Conservation (phyloP, 2,113 vertebrate species). For the Motacilla alba region DNA sequence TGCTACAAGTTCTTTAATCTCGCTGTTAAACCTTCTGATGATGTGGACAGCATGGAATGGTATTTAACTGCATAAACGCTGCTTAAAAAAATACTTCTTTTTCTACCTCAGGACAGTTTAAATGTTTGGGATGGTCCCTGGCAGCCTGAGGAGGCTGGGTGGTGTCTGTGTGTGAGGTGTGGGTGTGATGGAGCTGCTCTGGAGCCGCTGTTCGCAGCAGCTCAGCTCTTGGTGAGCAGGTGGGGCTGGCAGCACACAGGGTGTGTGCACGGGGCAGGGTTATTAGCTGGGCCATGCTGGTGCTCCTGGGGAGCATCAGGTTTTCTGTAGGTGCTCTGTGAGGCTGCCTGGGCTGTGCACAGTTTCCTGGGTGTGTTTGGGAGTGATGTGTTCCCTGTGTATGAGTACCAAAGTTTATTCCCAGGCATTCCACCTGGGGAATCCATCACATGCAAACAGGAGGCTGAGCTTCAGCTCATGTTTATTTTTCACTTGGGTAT, state of each 20-base stretch:
- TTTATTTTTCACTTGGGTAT: background rate
- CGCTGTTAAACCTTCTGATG: background rate
- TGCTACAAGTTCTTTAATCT: background rate
- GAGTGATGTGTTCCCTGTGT: background rate
- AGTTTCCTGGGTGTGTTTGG: background rate
- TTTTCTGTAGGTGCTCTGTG: background rate
- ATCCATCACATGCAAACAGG: fast-evolving
- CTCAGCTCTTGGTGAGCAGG: fast-evolving
- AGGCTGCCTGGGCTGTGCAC: background rate
- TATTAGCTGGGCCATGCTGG: background rate
- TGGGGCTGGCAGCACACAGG: fast-evolving
- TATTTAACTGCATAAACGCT: background rate
- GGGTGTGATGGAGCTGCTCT: background rate
- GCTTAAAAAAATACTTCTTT: background rate
- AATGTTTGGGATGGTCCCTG: background rate
- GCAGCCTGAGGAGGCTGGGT: background rate
- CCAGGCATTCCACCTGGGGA: background rate
- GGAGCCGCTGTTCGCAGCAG: background rate
- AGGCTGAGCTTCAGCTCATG: background rate
- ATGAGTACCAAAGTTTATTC: background rate
- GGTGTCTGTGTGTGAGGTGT: background rate
- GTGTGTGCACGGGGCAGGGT: background rate
- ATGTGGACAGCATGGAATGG: background rate
- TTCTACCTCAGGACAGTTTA: background rate
- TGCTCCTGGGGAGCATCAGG: background rate